Conservation (phyloP, 2,888 invertebrate species). For the Orthosia incerta region DNA sequence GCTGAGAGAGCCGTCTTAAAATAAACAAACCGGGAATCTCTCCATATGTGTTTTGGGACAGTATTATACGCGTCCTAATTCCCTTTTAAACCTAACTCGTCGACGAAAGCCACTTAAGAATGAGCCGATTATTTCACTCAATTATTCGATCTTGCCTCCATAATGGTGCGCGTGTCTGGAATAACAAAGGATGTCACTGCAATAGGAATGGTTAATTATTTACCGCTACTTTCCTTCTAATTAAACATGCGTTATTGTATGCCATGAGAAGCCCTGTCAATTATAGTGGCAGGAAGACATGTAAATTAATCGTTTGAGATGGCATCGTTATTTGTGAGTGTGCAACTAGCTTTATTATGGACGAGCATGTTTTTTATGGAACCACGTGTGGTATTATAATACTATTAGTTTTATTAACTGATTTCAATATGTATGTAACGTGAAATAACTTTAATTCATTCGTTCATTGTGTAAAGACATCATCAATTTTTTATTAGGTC, state of each 20-base stretch:
- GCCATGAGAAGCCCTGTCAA: slow-evolving; percentile 44
- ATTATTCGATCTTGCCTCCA: slow-evolving; percentile 39
- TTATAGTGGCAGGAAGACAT: slow-evolving; percentile 39
- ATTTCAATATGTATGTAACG: slow-evolving; percentile 23
- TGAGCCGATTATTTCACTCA: slow-evolving; percentile 31
- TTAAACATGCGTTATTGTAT: slow-evolving; percentile 43
- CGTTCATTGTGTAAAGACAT: neutral
- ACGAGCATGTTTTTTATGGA: neutral
- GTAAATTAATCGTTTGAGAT: slow-evolving; percentile 42
- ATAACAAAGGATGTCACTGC: slow-evolving; percentile 43
- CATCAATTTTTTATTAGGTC: neutral
- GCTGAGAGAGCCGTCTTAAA: slow-evolving; percentile 71
- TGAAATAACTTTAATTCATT: slow-evolving; percentile 5
- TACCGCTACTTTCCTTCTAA: slow-evolving; percentile 44
- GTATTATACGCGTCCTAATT: slow-evolving; percentile 15
- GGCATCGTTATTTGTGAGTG: slow-evolving; percentile 20
- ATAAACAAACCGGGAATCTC: slow-evolving; percentile 70
- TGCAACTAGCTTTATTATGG: slow-evolving; percentile 11
- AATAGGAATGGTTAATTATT: slow-evolving; percentile 48
- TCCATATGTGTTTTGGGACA: slow-evolving; percentile 49
- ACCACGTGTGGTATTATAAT: slow-evolving; percentile 8
- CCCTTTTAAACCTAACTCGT: slow-evolving; percentile 10
- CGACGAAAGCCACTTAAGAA: slow-evolving; percentile 36
- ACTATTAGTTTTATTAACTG: neutral
- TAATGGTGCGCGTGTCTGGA: slow-evolving; percentile 26